These are phyloP conservation scores for Noctua comes DNA, from an alignment of 2,888 invertebrate species.

Conservation along the genomic window DNA sequence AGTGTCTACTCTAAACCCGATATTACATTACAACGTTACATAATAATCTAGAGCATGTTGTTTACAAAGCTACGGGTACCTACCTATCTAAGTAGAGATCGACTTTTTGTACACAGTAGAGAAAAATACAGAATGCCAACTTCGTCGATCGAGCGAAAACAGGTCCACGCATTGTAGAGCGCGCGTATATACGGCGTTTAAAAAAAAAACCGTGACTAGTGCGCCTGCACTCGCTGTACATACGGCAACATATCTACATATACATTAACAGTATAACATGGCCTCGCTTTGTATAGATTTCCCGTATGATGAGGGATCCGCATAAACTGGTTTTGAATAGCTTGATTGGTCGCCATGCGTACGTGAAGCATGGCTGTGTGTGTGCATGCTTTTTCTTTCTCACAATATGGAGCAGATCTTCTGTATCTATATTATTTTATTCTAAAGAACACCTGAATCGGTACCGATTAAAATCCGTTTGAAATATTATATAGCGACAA, in stretches of 20 bases:
- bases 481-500: conserved; percentile 29
- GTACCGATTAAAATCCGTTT: conserved; percentile 37
- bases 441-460: conserved; percentile 12
- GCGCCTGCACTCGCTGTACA: neutral
- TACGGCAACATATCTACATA: too few relatives aligned
- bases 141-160: neutral
- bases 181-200: neutral
- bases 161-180: neutral
- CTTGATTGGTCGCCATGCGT: neutral
- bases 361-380: neutral
- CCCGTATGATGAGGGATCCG: too few relatives aligned
- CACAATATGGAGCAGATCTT: neutral
- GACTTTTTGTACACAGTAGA: neutral
- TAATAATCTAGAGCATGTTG: conserved; percentile 52
- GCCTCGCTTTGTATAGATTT: too few relatives aligned
- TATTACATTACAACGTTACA: conserved; percentile 46
- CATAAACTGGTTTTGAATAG: too few relatives aligned
- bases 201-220: neutral
- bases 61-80: conserved; percentile 40
- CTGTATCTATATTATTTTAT: neutral
- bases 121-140: neutral
- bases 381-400: neutral
- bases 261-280: too few relatives aligned
- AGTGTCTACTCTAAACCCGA: conserved; percentile 22
- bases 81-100: conserved; percentile 37